These are phyloP conservation scores for Ochlodes sylvanus DNA, from an alignment of 2,888 invertebrate genomes.

Conservation along the genomic window DNA sequence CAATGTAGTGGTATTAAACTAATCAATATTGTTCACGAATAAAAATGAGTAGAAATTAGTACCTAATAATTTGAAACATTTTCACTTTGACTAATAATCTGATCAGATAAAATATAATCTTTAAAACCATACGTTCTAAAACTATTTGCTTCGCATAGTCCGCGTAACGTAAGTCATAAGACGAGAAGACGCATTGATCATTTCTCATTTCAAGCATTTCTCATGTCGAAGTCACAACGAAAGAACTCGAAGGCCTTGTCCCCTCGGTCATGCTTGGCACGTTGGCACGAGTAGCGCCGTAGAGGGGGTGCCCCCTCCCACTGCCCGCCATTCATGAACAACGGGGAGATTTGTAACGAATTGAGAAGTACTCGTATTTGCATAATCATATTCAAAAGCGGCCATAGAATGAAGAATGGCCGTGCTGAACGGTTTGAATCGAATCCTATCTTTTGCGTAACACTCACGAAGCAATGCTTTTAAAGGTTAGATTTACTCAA, in stretches of 20 bases:
- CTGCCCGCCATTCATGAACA: constrained; percentile 54
- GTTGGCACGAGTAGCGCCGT: constrained; percentile 8
- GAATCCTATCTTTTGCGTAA: constrained; percentile 13
- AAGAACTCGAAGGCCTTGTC: background rate
- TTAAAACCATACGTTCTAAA: too few relatives aligned
- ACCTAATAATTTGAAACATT: too few relatives aligned
- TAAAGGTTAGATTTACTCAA: background rate
- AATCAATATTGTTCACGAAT: too few relatives aligned
- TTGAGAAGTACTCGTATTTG: constrained; percentile 55
- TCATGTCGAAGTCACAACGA: background rate
- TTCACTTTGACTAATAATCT: too few relatives aligned
- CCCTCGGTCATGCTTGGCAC: constrained; percentile 2
- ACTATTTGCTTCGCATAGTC: too few relatives aligned
- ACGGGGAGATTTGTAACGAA: constrained; percentile 51
- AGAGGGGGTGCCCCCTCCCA: constrained; percentile 34
- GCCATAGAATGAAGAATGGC: constrained; percentile 40
- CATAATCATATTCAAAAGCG: constrained; percentile 60
- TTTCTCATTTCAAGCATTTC: background rate
- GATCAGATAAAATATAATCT: too few relatives aligned
- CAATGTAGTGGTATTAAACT: too few relatives aligned
- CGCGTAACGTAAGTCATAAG: too few relatives aligned
- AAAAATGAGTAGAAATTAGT: too few relatives aligned
- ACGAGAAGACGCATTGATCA: too few relatives aligned
- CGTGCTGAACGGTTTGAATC: constrained; percentile 25
- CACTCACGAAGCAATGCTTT: background rate